These are phyloP conservation scores for Oxyruncus cristatus DNA, from an alignment of 2,113 vertebrate genomes.

Conservation along the genomic window DNA sequence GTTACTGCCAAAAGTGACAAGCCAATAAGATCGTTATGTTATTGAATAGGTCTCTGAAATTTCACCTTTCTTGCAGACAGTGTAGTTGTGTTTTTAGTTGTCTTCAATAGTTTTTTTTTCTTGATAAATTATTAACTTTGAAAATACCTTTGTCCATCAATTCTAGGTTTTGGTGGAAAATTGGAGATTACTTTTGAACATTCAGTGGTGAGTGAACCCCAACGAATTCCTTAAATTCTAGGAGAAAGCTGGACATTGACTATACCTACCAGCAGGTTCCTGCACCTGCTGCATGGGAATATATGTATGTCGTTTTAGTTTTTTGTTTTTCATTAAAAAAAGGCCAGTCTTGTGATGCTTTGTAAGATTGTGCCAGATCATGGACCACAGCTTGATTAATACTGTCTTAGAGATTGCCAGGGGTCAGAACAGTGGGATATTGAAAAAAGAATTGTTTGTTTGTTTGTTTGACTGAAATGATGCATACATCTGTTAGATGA, in stretches of 20 bases:
- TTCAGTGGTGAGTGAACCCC: background rate
- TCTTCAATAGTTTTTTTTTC: background rate
- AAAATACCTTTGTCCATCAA: background rate
- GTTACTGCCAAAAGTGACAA: background rate
- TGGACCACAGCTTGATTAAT: background rate
- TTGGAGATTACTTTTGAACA: background rate
- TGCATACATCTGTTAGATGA: too few relatives aligned
- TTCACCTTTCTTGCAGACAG: background rate
- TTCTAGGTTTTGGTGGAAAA: background rate
- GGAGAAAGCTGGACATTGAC: background rate
- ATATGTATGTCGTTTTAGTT: rapidly evolving
- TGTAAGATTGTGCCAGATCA: background rate
- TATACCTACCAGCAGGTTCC: background rate
- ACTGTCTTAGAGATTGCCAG: background rate
- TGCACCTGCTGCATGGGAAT: background rate
- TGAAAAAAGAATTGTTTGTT: background rate
- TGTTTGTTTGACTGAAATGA: background rate
- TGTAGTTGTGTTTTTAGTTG: background rate
- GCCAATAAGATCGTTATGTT: background rate
- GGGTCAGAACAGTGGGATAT: background rate
- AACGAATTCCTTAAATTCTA: background rate
- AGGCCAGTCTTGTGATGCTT: background rate
- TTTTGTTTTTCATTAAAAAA: background rate
- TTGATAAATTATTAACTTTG: background rate
- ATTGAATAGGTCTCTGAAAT: background rate